A percentile compares a stretch with the other conserved stretches of the same genome.
These are phyloP conservation scores for Macropodus opercularis DNA, from an alignment of 2,797 vertebrate genomes.

Conservation along the genomic window DNA sequence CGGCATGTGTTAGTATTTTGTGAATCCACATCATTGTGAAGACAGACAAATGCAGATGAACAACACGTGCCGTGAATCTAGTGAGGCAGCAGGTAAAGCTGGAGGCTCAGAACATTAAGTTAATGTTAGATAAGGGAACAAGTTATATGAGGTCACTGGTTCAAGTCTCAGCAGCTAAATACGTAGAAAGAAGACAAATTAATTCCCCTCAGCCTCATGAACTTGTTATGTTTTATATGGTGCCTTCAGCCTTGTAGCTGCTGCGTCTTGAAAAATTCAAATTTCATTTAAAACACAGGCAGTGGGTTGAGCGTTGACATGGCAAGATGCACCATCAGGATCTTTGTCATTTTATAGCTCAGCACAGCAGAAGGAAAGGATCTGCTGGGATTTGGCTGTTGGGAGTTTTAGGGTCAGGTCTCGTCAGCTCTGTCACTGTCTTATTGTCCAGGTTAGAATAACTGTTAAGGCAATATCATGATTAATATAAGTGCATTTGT, in stretches of 20 bases:
- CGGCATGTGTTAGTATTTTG: conserved; percentile 35
- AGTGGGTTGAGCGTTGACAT: conserved; percentile 40
- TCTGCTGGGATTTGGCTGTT: conserved; percentile 47
- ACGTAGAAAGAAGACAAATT: conserved; percentile 1
- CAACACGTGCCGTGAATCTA: conserved; percentile 32
- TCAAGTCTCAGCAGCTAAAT: conserved; percentile 32
- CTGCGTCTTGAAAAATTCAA: conserved; percentile 26
- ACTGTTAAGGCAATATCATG: too few relatives aligned
- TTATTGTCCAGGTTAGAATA: too few relatives aligned
- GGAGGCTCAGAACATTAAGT: conserved; percentile 7
- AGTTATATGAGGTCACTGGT: conserved; percentile 19
- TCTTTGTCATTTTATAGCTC: conserved; percentile 51
- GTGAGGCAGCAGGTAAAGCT: conserved; percentile 46
- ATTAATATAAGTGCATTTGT: too few relatives aligned
- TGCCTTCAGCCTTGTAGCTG: conserved; percentile 19
- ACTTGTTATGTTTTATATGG: conserved; percentile 20
- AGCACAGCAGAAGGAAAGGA: conserved; percentile 36
- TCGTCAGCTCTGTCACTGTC: too few relatives aligned
- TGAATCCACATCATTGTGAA: conserved; percentile 31
- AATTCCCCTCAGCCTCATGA: conserved; percentile 17
- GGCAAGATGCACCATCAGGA: conserved; percentile 41
- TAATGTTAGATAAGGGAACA: conserved; percentile 16
- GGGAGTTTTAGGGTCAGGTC: too few relatives aligned
- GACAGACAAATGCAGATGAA: conserved; percentile 29
- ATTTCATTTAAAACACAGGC: conserved; percentile 22